These are phyloP conservation scores for Xerus inauris DNA, from an alignment of 2,113 vertebrate genomes.

Conservation along the genomic window DNA sequence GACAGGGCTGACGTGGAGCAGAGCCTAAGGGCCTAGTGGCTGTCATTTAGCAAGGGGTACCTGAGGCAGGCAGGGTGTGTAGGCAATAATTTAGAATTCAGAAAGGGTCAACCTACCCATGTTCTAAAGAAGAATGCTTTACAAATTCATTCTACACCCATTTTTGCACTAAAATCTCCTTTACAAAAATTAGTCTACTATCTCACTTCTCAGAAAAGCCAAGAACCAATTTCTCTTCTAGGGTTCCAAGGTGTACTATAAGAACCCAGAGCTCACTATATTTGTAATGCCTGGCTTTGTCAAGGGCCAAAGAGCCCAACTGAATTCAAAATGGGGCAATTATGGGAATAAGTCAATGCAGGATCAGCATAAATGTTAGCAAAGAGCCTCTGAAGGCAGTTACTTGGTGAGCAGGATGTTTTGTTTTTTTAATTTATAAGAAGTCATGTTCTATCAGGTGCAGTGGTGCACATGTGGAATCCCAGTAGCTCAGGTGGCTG, in stretches of 20 bases:
- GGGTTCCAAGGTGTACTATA: background rate
- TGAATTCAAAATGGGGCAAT: slow-evolving; percentile 13
- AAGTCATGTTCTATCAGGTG: background rate
- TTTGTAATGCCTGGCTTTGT: slow-evolving; percentile 16
- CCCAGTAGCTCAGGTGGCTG: no score
- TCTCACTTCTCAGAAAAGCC: background rate
- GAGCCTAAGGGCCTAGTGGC: background rate
- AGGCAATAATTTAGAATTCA: background rate
- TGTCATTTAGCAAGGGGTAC: background rate
- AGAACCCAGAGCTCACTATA: background rate
- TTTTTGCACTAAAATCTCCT: slow-evolving; percentile 21
- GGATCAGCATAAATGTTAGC: background rate
- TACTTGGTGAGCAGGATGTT: background rate
- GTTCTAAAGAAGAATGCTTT: background rate
- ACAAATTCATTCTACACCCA: background rate
- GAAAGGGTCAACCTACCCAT: background rate
- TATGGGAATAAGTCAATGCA: background rate
- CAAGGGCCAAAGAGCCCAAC: background rate
- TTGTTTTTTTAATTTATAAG: slow-evolving; percentile 4
- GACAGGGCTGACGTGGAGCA: background rate
- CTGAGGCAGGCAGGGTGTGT: background rate
- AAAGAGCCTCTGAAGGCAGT: background rate
- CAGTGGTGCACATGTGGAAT: no score
- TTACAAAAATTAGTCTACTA: background rate
- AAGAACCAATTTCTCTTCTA: background rate